Evolutionary conservation across 2,888 invertebrate species (phyloP).

Genomic region (Encarsia formosa): DNA sequence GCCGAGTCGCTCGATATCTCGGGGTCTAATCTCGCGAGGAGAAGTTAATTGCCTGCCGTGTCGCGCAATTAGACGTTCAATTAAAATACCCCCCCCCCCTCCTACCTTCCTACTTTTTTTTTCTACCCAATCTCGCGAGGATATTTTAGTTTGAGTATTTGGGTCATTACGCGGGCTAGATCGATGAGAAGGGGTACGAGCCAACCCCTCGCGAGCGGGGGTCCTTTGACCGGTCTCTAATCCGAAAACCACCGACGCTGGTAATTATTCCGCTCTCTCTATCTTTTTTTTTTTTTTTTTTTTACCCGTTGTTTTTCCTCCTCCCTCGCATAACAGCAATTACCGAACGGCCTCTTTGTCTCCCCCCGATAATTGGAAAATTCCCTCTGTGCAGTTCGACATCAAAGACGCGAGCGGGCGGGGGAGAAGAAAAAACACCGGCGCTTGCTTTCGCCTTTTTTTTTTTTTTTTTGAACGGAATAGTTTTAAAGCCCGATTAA

Average conservation of each 20-base stretch:
- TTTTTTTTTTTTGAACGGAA: no score
- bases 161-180: no score
- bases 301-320: background rate
- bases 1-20: slow-evolving; percentile 53
- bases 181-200: no score
- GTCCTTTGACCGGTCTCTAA: no score
- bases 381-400: slow-evolving; percentile 15
- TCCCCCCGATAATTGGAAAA: slow-evolving; percentile 26
- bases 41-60: slow-evolving; percentile 49
- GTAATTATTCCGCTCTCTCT: slow-evolving; percentile 18
- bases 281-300: slow-evolving; percentile 12
- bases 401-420: slow-evolving; percentile 8
- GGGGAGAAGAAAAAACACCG: no score
- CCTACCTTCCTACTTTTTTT: slow-evolving; percentile 15
- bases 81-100: slow-evolving; percentile 4
- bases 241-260: slow-evolving; percentile 19
- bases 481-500: no score
- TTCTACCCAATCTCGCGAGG: no score
- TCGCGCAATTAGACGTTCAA: background rate
- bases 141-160: no score
- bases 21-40: slow-evolving; percentile 51
- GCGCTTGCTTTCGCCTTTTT: background rate
- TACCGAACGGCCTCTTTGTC: slow-evolving; percentile 18
- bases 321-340: slow-evolving; percentile 2
- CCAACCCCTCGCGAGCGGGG: no score